Evolutionary conservation across 2,888 invertebrate species (phyloP).

Genomic region (Pemphredon lugubris): DNA sequence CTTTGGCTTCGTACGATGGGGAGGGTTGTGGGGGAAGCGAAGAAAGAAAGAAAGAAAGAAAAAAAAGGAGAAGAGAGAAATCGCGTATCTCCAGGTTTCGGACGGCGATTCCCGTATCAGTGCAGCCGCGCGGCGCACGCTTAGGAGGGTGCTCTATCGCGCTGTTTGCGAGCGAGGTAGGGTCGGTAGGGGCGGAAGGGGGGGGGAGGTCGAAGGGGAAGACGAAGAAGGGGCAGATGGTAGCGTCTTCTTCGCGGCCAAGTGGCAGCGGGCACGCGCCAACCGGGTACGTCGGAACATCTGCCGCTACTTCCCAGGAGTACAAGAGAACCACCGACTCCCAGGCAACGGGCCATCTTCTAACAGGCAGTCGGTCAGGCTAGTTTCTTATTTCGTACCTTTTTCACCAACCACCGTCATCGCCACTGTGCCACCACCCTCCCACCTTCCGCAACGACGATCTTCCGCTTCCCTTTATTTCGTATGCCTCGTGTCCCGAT

Average conservation of each 20-base stretch:
- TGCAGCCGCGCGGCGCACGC: slow-evolving; percentile 28
- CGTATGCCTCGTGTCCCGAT: slow-evolving; percentile 11
- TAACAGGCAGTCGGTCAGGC: slow-evolving; percentile 54
- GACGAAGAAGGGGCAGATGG: slow-evolving; percentile 76
- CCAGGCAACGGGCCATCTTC: slow-evolving; percentile 61
- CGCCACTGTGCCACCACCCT: neutral
- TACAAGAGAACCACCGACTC: slow-evolving; percentile 69
- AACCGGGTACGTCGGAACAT: slow-evolving; percentile 75
- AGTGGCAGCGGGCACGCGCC: slow-evolving; percentile 81
- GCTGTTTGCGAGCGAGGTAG: neutral
- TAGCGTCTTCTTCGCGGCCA: slow-evolving; percentile 76
- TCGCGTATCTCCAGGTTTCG: slow-evolving; percentile 16
- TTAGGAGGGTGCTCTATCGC: slow-evolving; percentile 18
- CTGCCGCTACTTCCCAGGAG: slow-evolving; percentile 76
- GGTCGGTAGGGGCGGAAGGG: neutral
- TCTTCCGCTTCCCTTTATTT: slow-evolving; percentile 5
- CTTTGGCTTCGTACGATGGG: neutral
- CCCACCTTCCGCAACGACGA: neutral
- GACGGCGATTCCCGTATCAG: slow-evolving; percentile 21
- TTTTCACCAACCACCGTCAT: slow-evolving; percentile 49
- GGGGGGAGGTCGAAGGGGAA: slow-evolving; percentile 64
- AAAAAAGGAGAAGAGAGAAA: slow-evolving; percentile 2
- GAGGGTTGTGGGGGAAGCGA: neutral
- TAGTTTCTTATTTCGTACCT: slow-evolving; percentile 69
- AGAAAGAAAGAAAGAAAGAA: neutral